Conservation (phyloP, 2,797 vertebrate species). For the Sebastes oblongus region DNA sequence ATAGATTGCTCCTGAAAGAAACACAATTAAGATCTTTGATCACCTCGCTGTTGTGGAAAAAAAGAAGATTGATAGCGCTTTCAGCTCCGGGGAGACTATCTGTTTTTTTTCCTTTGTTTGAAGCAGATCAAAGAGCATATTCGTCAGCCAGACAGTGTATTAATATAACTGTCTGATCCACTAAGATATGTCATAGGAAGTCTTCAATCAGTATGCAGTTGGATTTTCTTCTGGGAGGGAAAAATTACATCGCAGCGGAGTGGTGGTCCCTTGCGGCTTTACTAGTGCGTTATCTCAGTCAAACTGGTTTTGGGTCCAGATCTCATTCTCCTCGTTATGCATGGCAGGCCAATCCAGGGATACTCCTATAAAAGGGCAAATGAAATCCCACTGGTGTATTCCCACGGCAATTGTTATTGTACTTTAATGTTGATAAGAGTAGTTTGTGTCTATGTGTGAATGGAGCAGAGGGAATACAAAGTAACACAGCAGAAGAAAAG, state of each 20-base stretch:
- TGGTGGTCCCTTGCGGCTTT: slow-evolving; percentile 29
- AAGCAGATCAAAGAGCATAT: slow-evolving; percentile 57
- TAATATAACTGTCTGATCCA: slow-evolving; percentile 60
- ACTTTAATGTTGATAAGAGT: slow-evolving; percentile 24
- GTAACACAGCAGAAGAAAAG: background rate
- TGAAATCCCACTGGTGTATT: slow-evolving; percentile 33
- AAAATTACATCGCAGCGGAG: background rate
- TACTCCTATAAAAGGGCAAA: background rate
- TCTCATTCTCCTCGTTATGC: slow-evolving; percentile 18
- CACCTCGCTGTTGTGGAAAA: slow-evolving; percentile 33
- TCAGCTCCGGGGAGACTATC: slow-evolving; percentile 14
- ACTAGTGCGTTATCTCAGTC: slow-evolving; percentile 26
- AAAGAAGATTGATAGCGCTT: slow-evolving; percentile 50
- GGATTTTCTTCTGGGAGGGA: slow-evolving; percentile 27
- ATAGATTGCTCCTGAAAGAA: slow-evolving; percentile 45
- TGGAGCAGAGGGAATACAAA: slow-evolving; percentile 2
- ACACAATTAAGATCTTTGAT: slow-evolving; percentile 63
- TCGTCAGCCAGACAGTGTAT: slow-evolving; percentile 54
- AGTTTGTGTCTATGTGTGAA: slow-evolving; percentile 5
- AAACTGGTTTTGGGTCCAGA: slow-evolving; percentile 34
- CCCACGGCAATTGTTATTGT: slow-evolving; percentile 19
- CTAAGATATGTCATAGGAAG: slow-evolving; percentile 44
- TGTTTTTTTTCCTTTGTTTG: slow-evolving; percentile 16
- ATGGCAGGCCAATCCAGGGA: slow-evolving; percentile 44
- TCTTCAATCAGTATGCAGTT: slow-evolving; percentile 37